Base-by-base conservation (phyloP, 2,888 invertebrate species). In the Agrochola lychnidis region DNA sequence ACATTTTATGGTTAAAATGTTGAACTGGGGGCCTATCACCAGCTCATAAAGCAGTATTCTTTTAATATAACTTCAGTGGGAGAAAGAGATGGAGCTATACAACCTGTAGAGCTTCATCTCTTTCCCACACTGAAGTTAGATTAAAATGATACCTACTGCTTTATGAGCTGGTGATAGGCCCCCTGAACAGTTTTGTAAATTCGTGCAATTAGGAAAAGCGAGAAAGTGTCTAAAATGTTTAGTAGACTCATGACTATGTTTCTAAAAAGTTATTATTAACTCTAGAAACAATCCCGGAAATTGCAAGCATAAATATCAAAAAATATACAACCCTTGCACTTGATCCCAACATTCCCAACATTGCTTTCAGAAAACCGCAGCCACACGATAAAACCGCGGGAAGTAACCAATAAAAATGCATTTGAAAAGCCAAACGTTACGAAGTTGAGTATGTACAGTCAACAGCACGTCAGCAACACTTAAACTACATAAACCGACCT, bases 321-420 rank as follows among this genome's bases (percentile, higher is more conserved):
- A 64, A 56, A 56, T 75, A 64, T 53, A 76, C 63, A 64, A 64
- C 0, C 10, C 16, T 5, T 68, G 76, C 68, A 76, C 25, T 64
- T 69, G 51, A 64, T 76, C 12, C n/a, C 45, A 53, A 53, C 36
- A 63, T 63, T 81, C 42, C 36, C 51, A 36, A 30, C 25, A 63
- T 59, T 59, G 68, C 70, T 78, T 73, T 79, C 74, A 70, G 74
- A 63, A 73, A 73, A 59, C 25, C 22, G 14, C 22, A 53, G 42
- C 64, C n/a, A 57, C 25, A 14, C 73, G 51, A 70, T 73, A 63
- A 61, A 73, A 70, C 70, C 14, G 25, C 84, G 57, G 84, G 70
- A 80, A 71, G 61, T 74, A 61, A 74, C 80, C 84, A 74, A 82
- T 84, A 79, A 82, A 83, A 84, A 82, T 74, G 70, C 84, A 84